Percentiles rank a stretch among this genome's conserved stretches.
phyloP scores from a whole-genome alignment of 1,140 invertebrate genomes.

The Ridgeia piscesae region DNA sequence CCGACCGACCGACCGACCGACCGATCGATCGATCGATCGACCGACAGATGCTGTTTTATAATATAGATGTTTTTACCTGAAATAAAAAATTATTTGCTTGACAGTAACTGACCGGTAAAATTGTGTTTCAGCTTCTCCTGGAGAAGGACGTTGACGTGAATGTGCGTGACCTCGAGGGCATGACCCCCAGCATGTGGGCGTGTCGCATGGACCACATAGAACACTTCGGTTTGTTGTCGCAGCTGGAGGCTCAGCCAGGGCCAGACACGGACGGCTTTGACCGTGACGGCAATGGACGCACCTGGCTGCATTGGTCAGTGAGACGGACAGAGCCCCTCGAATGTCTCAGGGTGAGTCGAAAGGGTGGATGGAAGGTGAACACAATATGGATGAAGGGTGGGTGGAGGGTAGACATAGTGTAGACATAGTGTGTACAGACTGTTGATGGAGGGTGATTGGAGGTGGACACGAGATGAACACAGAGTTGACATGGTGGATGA shows the following conservation, averaged over 20 bases:
- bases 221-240: conserved; percentile 52
- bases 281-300: conserved; percentile 52
- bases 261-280: conserved; percentile 51
- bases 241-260: conserved; percentile 33
- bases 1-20: too few relatives aligned
- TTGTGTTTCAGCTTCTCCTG: conserved; percentile 41
- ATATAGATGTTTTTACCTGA: too few relatives aligned
- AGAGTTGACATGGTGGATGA: too few relatives aligned
- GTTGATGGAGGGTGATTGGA: too few relatives aligned
- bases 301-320: conserved; percentile 58
- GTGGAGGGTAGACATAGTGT: too few relatives aligned
- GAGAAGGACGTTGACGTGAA: conserved; percentile 44
- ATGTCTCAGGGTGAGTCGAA: conserved; percentile 52
- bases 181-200: conserved; percentile 58
- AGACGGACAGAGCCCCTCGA: conserved; percentile 53
- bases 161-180: conserved; percentile 52
- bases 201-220: conserved; percentile 56
- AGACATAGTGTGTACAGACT: too few relatives aligned
- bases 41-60: too few relatives aligned
- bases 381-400: not conserved
- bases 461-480: too few relatives aligned
- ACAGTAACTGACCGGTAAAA: not conserved
- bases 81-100: too few relatives aligned
- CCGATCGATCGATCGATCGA: too few relatives aligned
- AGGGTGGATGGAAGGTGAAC: too few relatives aligned